Evolutionary conservation across 2,888 invertebrate species (phyloP).

Genomic region (Leptogaster cylindrica): DNA sequence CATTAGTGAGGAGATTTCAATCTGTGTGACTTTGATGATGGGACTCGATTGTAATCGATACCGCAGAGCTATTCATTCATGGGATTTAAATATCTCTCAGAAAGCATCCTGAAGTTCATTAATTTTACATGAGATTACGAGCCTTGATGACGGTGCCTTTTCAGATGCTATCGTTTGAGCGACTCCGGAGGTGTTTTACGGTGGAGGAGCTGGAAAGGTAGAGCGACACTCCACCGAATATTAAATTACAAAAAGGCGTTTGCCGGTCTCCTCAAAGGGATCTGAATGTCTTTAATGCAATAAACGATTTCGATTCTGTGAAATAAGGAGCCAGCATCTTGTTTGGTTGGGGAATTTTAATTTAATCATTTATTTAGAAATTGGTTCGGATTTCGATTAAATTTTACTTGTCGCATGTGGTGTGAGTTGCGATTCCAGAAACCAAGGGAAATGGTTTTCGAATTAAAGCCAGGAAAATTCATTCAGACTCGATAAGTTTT

Average conservation of each 20-base stretch:
- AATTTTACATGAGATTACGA: slow-evolving; percentile 39
- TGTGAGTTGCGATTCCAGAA: no score
- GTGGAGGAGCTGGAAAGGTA: slow-evolving; percentile 7
- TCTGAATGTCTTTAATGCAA: slow-evolving; percentile 23
- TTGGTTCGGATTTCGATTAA: slow-evolving; percentile 21
- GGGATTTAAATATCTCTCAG: slow-evolving; percentile 28
- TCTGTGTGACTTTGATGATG: slow-evolving; percentile 42
- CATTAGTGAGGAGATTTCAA: slow-evolving; percentile 37
- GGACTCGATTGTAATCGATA: slow-evolving; percentile 45
- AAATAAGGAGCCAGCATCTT: slow-evolving; percentile 1
- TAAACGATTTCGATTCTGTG: slow-evolving; percentile 23
- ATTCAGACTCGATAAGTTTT: no score
- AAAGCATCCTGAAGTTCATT: slow-evolving; percentile 32
- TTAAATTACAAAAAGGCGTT: slow-evolving; percentile 30
- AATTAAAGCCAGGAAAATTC: no score
- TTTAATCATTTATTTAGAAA: slow-evolving; percentile 27
- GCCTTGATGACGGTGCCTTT: slow-evolving; percentile 23
- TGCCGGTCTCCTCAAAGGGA: slow-evolving; percentile 1
- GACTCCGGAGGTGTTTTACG: neutral
- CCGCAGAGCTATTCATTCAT: slow-evolving; percentile 44
- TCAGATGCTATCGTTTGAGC: neutral
- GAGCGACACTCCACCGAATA: slow-evolving; percentile 17
- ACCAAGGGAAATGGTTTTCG: no score
- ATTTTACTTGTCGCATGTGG: no score
- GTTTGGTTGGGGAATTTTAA: slow-evolving; percentile 34